Conservation (phyloP, 2,888 invertebrate genomes). For the Cephalotes varians region DNA sequence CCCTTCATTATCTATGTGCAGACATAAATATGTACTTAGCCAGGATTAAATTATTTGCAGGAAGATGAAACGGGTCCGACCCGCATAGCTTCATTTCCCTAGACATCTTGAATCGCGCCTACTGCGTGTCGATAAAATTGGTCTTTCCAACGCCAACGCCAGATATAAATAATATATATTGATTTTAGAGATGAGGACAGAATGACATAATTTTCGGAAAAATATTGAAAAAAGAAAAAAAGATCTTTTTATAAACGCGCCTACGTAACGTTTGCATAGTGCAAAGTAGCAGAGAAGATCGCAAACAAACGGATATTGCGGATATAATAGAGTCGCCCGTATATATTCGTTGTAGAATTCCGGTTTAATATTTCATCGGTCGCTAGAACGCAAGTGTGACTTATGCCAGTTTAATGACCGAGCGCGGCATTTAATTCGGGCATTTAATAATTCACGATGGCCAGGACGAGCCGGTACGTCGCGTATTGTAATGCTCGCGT, state of each 20-base stretch:
- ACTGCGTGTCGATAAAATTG: slow-evolving; percentile 75
- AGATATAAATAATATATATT: slow-evolving; percentile 74
- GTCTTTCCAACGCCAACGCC: slow-evolving; percentile 61
- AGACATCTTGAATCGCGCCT: slow-evolving; percentile 76
- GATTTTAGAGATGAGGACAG: slow-evolving; percentile 52
- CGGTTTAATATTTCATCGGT: slow-evolving; percentile 72
- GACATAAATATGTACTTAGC: slow-evolving; percentile 79
- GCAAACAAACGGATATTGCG: slow-evolving; percentile 54
- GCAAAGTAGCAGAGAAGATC: slow-evolving; percentile 28
- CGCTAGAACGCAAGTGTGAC: slow-evolving; percentile 58
- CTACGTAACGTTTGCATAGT: slow-evolving; percentile 37
- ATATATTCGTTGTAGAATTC: slow-evolving; percentile 66
- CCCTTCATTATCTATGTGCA: slow-evolving; percentile 65
- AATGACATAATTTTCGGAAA: background rate
- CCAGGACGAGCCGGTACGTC: slow-evolving; percentile 34
- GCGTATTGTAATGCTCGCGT: slow-evolving; percentile 56
- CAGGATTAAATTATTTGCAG: slow-evolving; percentile 78
- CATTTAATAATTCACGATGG: slow-evolving; percentile 73
- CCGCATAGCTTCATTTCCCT: slow-evolving; percentile 77
- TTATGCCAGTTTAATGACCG: slow-evolving; percentile 69
- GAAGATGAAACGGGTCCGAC: slow-evolving; percentile 77
- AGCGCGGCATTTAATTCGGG: slow-evolving; percentile 71
- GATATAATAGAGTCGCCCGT: slow-evolving; percentile 63
- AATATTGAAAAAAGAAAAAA: background rate
- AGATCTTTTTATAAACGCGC: background rate